Evolutionary conservation across 2,888 invertebrate genomes (phyloP).

Genomic region (Brachynemurus nebulosus): DNA sequence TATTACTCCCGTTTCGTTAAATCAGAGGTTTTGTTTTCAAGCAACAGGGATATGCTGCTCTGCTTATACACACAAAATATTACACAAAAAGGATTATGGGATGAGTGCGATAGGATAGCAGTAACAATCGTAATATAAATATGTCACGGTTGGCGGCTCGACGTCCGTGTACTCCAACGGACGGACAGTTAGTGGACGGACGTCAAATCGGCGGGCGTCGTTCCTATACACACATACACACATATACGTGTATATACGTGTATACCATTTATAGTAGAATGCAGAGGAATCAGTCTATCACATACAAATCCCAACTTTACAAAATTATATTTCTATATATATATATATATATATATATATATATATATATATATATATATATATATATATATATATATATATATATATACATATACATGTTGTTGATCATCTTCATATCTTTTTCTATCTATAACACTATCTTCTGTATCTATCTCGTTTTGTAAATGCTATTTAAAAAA

Average conservation of each 20-base stretch:
- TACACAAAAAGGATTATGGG: too few relatives aligned
- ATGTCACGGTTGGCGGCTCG: constrained; percentile 1
- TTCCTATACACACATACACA: not conserved
- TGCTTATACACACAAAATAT: too few relatives aligned
- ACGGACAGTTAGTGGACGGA: too few relatives aligned
- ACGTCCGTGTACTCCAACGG: not conserved
- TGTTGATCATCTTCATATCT: too few relatives aligned
- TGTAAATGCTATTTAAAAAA: too few relatives aligned
- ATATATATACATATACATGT: not conserved
- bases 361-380: not conserved
- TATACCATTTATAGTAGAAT: too few relatives aligned
- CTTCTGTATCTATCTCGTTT: too few relatives aligned
- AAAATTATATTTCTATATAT: not conserved
- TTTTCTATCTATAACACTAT: too few relatives aligned
- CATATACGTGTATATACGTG: not conserved
- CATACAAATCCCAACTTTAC: too few relatives aligned
- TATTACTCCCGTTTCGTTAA: too few relatives aligned
- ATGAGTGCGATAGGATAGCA: not conserved
- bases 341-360: not conserved
- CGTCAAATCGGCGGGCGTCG: not conserved
- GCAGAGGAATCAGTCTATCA: too few relatives aligned
- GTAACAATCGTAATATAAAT: constrained; percentile 1
- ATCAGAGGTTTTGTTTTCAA: not conserved
- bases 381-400: not conserved
- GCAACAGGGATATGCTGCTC: constrained; percentile 1